These are phyloP conservation scores for Chrysochloris asiatica DNA, from an alignment of 2,113 vertebrate genomes.

Conservation along the genomic window DNA sequence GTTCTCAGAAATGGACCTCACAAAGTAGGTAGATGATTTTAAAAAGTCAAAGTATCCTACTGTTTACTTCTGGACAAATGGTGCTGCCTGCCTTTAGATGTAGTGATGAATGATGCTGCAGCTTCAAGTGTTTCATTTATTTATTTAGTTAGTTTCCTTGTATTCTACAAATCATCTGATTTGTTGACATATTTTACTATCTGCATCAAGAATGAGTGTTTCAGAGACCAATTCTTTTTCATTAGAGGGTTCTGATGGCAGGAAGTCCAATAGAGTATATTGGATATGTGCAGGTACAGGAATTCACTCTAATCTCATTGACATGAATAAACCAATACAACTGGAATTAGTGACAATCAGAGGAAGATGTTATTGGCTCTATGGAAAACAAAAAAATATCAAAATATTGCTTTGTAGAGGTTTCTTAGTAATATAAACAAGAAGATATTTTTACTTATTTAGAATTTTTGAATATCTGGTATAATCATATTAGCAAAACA, in stretches of 20 bases:
- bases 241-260: conserved; percentile 64
- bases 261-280: background rate
- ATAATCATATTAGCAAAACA: background rate
- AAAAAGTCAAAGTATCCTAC: background rate
- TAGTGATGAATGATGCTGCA: conserved; percentile 10
- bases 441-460: conserved; percentile 11
- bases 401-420: background rate
- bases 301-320: conserved; percentile 52
- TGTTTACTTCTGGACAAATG: conserved; percentile 22
- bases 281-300: conserved; percentile 47
- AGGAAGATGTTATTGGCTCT: background rate
- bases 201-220: conserved; percentile 46
- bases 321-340: background rate
- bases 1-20: background rate
- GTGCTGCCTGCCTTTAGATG: conserved; percentile 1
- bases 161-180: conserved; percentile 48
- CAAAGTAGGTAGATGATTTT: conserved; percentile 33
- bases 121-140: background rate
- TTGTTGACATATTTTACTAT: conserved; percentile 47
- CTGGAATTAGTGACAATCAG: background rate
- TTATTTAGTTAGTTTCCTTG: background rate
- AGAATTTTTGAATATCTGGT: conserved; percentile 31
- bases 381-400: conserved; percentile 35
- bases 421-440: background rate
- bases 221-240: conserved; percentile 63